Evolutionary conservation across 2,888 invertebrate species (phyloP).

Genomic region (Pogonocherus hispidulus): DNA sequence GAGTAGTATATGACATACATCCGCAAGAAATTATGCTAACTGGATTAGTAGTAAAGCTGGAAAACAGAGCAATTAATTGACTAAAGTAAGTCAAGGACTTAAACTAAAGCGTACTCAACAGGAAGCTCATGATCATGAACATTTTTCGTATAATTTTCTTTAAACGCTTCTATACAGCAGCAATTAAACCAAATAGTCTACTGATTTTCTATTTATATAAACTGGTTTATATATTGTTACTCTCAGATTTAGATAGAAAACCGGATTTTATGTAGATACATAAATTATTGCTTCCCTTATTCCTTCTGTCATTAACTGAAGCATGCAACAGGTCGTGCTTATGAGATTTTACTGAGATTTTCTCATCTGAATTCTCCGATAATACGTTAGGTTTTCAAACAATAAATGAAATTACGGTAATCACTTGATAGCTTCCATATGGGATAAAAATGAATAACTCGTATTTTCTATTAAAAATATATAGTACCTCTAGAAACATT

Average conservation of each 20-base stretch:
- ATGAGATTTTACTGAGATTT: too few relatives aligned
- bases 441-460: too few relatives aligned
- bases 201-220: not conserved
- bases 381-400: too few relatives aligned
- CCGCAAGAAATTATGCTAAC: slow-evolving; percentile 21
- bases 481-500: too few relatives aligned
- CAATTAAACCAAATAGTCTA: not conserved
- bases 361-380: too few relatives aligned
- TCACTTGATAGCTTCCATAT: too few relatives aligned
- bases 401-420: too few relatives aligned
- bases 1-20: slow-evolving; percentile 9
- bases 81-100: not conserved
- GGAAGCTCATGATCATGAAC: too few relatives aligned
- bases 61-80: not conserved
- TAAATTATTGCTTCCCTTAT: not conserved
- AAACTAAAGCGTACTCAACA: slow-evolving; percentile 17
- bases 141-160: slow-evolving; percentile 18
- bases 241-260: slow-evolving; percentile 7
- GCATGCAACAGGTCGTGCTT: too few relatives aligned
- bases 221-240: slow-evolving; percentile 21
- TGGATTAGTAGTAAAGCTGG: slow-evolving; percentile 8
- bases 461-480: too few relatives aligned
- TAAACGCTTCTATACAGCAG: not conserved
- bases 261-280: slow-evolving; percentile 14
- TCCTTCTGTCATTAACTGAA: too few relatives aligned